Evolutionary conservation across 2,113 vertebrate species (phyloP).

Genomic region (Oryzias javanicus): DNA sequence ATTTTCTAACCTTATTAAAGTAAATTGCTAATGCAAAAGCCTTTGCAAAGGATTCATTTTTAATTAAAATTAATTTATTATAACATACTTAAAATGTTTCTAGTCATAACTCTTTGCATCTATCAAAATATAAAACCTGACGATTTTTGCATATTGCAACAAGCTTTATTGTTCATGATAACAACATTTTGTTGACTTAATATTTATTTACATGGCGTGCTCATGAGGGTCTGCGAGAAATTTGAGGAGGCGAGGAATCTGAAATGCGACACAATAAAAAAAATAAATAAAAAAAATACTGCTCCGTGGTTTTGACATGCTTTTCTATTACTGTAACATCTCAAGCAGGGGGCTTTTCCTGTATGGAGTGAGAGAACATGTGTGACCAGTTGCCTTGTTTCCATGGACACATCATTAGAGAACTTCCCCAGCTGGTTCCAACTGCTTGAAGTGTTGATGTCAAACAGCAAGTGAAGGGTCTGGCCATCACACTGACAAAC

Average conservation of each 20-base stretch:
- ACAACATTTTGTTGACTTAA: too few species aligned
- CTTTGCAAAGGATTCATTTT: slow-evolving; percentile 1
- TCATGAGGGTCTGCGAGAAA: too few species aligned
- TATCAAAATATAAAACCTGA: too few species aligned
- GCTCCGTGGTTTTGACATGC: slow-evolving; percentile 16
- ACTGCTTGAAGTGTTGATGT: slow-evolving; percentile 48
- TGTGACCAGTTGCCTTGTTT: slow-evolving; percentile 71
- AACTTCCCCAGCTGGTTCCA: slow-evolving; percentile 66
- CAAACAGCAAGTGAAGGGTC: slow-evolving; percentile 57
- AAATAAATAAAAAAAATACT: not conserved
- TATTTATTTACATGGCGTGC: too few species aligned
- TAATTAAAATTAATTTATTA: too few species aligned
- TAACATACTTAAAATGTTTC: too few species aligned
- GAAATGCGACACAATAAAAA: slow-evolving; percentile 9
- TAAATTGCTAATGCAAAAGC: not conserved
- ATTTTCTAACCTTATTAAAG: not conserved
- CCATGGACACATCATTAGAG: slow-evolving; percentile 77
- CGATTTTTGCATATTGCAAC: too few species aligned
- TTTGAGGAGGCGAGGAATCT: not conserved
- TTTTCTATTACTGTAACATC: slow-evolving; percentile 42
- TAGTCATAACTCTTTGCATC: too few species aligned
- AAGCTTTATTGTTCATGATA: too few species aligned
- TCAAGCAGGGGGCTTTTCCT: slow-evolving; percentile 42
- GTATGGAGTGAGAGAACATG: slow-evolving; percentile 54
- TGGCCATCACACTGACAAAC: slow-evolving; percentile 18